phyloP scores from a whole-genome alignment of 2,888 invertebrate genomes.

The Pseudeuparius sepicola region DNA sequence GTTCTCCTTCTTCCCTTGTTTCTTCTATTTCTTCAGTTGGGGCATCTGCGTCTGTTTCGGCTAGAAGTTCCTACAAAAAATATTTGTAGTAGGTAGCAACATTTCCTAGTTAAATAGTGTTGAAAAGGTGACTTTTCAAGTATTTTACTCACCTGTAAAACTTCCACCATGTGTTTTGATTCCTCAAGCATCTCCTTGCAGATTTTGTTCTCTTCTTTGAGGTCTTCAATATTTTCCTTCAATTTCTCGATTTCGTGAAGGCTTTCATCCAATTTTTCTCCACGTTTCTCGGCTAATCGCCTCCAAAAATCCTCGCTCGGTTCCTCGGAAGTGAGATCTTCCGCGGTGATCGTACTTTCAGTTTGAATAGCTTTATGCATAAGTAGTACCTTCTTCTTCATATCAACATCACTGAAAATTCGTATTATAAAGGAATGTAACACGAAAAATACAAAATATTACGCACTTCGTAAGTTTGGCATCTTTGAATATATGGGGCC shows the following conservation, averaged over 20 bases:
- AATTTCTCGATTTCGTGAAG: slow-evolving; percentile 60
- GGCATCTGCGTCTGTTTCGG: no score
- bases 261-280: slow-evolving; percentile 59
- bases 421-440: slow-evolving; percentile 21
- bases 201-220: slow-evolving; percentile 52
- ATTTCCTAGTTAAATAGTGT: slow-evolving; percentile 2
- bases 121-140: no score
- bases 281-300: slow-evolving; percentile 62
- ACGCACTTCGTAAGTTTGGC: no score
- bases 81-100: no score
- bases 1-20: no score
- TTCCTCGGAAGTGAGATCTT: slow-evolving; percentile 59
- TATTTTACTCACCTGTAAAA: slow-evolving; percentile 51
- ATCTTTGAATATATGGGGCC: slow-evolving; percentile 38
- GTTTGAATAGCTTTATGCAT: slow-evolving; percentile 53
- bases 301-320: slow-evolving; percentile 72
- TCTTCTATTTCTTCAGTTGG: no score
- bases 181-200: slow-evolving; percentile 67
- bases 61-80: no score
- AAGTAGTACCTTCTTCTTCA: slow-evolving; percentile 39
- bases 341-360: slow-evolving; percentile 46
- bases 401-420: slow-evolving; percentile 8
- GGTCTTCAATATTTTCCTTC: slow-evolving; percentile 39
- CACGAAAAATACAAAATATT: slow-evolving; percentile 10
- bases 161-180: slow-evolving; percentile 62